Percentiles rank a stretch among this genome's conserved stretches.
These are phyloP conservation scores for Marisa cornuarietis DNA, from an alignment of 1,140 invertebrate genomes.

Conservation along the genomic window DNA sequence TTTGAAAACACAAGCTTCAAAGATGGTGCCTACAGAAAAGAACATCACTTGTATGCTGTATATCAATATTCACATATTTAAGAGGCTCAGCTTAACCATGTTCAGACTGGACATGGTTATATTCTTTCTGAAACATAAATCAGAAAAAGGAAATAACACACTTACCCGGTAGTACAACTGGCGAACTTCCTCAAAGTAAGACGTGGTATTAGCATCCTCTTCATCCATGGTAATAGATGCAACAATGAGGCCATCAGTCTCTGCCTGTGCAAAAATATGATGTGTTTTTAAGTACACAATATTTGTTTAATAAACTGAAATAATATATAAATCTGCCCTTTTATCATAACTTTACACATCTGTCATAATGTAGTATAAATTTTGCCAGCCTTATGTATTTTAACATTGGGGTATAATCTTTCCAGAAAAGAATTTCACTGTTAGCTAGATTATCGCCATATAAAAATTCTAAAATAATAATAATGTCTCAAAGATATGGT, in stretches of 20 bases:
- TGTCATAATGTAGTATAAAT: too few relatives aligned
- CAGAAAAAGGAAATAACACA: slow-evolving; percentile 1
- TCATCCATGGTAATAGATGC: slow-evolving; percentile 62
- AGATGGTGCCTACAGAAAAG: background rate
- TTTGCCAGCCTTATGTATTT: too few relatives aligned
- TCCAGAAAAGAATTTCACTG: background rate
- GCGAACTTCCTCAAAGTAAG: slow-evolving; percentile 91
- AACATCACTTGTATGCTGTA: too few relatives aligned
- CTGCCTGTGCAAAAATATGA: slow-evolving; percentile 69
- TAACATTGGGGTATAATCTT: too few relatives aligned
- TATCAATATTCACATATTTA: too few relatives aligned
- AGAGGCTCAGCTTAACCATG: too few relatives aligned
- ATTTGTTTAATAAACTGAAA: too few relatives aligned
- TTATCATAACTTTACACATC: too few relatives aligned
- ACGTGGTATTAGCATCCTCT: slow-evolving; percentile 67
- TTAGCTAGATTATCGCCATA: background rate
- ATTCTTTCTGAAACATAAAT: too few relatives aligned
- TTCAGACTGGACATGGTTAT: too few relatives aligned
- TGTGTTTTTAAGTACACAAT: background rate
- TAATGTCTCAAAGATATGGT: too few relatives aligned
- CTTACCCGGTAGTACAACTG: slow-evolving; percentile 83
- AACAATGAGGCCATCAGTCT: slow-evolving; percentile 85
- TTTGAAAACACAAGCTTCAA: background rate
- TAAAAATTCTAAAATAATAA: background rate
- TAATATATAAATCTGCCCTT: too few relatives aligned